Evolutionary conservation across 2,113 vertebrate species (phyloP).

Genomic region (Megaleporinus macrocephalus): DNA sequence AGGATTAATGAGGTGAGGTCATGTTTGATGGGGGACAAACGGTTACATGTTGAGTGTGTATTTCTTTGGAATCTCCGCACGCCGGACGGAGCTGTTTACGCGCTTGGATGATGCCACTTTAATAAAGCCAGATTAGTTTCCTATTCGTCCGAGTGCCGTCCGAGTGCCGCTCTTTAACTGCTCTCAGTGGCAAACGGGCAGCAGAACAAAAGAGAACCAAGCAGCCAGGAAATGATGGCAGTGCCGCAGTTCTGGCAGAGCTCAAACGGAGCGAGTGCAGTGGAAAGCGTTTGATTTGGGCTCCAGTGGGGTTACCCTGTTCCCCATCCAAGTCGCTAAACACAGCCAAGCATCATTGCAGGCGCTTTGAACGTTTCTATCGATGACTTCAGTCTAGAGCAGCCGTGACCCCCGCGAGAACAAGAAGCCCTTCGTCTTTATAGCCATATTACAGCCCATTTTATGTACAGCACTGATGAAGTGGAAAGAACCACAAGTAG

Average conservation of each 20-base stretch:
- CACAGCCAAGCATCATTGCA: not conserved
- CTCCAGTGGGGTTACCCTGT: slow-evolving; percentile 62
- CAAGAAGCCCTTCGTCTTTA: not conserved
- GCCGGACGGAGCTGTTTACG: slow-evolving; percentile 64
- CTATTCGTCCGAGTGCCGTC: slow-evolving; percentile 25
- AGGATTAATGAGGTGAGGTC: slow-evolving; percentile 23
- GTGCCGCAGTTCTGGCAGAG: slow-evolving; percentile 58
- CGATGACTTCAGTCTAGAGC: not conserved
- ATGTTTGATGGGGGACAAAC: slow-evolving; percentile 10
- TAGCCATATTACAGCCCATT: not conserved
- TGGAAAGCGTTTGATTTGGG: slow-evolving; percentile 56
- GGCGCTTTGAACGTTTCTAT: slow-evolving; percentile 8
- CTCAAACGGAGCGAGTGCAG: slow-evolving; percentile 3
- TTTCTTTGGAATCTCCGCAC: not conserved
- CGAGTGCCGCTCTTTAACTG: slow-evolving; percentile 13
- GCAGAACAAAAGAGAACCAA: slow-evolving; percentile 57
- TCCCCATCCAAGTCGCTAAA: slow-evolving; percentile 62
- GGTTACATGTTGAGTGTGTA: not conserved
- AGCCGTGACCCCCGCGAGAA: slow-evolving; percentile 1
- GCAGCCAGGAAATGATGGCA: slow-evolving; percentile 65
- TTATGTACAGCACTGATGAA: slow-evolving; percentile 12
- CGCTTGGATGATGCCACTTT: slow-evolving; percentile 67
- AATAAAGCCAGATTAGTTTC: slow-evolving; percentile 52
- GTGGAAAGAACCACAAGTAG: not conserved
- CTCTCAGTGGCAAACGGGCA: slow-evolving; percentile 56